Conservation (phyloP, 2,888 invertebrate genomes). For the Caenorhabditis sp. region DNA sequence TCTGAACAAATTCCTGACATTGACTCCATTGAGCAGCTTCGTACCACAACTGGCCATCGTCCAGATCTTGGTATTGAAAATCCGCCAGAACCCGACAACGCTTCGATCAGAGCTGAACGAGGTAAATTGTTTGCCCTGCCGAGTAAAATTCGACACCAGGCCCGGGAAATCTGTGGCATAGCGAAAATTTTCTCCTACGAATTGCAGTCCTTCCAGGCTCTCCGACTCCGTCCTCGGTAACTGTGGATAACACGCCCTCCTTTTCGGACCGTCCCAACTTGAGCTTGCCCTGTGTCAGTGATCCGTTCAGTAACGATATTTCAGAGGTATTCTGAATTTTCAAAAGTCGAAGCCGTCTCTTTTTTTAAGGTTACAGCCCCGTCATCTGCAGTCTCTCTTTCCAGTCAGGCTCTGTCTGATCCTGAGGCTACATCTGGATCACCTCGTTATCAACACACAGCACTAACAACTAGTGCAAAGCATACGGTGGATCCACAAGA, state of each 20-base stretch:
- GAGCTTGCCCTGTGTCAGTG: no score
- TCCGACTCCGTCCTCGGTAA: constrained; percentile 60
- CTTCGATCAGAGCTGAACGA: constrained; percentile 55
- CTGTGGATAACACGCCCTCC: constrained; percentile 56
- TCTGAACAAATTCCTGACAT: constrained; percentile 61
- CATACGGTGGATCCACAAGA: constrained; percentile 58
- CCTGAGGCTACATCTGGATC: constrained; percentile 25
- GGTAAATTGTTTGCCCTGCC: neutral
- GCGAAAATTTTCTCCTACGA: neutral
- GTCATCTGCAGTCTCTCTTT: constrained; percentile 31
- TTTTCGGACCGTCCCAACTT: constrained; percentile 27
- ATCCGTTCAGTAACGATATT: constrained; percentile 36
- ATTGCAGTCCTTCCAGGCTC: no score
- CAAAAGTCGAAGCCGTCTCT: neutral
- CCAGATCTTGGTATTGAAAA: constrained; percentile 49
- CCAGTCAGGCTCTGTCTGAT: constrained; percentile 45
- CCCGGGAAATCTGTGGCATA: no score
- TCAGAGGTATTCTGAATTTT: constrained; percentile 23
- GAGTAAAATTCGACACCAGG: neutral
- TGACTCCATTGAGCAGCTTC: constrained; percentile 37
- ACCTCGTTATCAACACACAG: neutral
- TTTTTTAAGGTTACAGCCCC: constrained; percentile 33
- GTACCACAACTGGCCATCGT: constrained; percentile 8
- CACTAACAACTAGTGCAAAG: constrained; percentile 3
- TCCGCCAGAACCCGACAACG: constrained; percentile 64